Evolutionary conservation across 2,888 invertebrate species (phyloP).

Genomic region (Cylindroiulus punctatus): DNA sequence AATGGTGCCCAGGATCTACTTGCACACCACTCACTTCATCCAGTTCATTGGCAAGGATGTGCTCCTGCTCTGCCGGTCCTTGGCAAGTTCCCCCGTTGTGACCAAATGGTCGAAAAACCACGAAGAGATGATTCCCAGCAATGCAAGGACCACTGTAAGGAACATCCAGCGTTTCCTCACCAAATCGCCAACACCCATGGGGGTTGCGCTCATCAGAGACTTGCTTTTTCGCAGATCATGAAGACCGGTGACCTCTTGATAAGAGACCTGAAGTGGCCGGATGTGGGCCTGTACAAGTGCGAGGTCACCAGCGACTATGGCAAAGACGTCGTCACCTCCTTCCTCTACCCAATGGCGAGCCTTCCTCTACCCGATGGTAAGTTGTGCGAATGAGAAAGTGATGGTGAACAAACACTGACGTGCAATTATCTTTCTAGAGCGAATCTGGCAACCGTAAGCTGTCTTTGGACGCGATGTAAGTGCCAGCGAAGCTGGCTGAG

Average conservation of each 20-base stretch:
- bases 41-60: slow-evolving; percentile 57
- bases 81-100: background rate
- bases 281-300: slow-evolving; percentile 58
- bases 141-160: slow-evolving; percentile 56
- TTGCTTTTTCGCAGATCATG: slow-evolving; percentile 51
- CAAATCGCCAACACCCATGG: too few relatives aligned
- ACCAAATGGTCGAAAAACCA: slow-evolving; percentile 53
- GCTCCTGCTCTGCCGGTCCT: slow-evolving; percentile 56
- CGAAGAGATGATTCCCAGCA: slow-evolving; percentile 27
- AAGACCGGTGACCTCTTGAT: slow-evolving; percentile 57
- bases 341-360: too few relatives aligned
- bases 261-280: slow-evolving; percentile 56
- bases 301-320: slow-evolving; percentile 52
- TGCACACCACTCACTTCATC: slow-evolving; percentile 55
- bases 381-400: too few relatives aligned
- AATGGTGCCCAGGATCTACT: slow-evolving; percentile 50
- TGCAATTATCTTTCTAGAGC: background rate
- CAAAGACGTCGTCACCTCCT: slow-evolving; percentile 54
- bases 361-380: slow-evolving; percentile 56
- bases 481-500: too few relatives aligned
- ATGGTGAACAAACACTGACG: too few relatives aligned
- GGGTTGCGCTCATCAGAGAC: too few relatives aligned
- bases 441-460: too few relatives aligned
- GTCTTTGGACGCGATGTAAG: too few relatives aligned
- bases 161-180: too few relatives aligned